Evolutionary conservation across 2,797 vertebrate species (phyloP).

Genomic region (Momotus momota): DNA sequence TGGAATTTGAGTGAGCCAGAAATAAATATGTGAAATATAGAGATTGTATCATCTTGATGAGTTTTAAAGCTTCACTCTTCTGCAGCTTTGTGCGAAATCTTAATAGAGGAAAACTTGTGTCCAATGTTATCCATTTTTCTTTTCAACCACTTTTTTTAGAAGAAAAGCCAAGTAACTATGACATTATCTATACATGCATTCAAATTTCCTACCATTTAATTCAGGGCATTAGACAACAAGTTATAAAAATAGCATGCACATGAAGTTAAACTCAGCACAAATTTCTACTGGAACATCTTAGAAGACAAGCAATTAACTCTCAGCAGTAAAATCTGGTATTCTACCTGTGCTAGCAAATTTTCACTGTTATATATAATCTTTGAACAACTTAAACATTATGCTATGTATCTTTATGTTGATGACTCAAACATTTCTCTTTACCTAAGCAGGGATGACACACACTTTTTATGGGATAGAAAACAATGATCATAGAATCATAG

Average conservation of each 20-base stretch:
- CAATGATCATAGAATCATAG: background rate
- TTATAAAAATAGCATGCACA: background rate
- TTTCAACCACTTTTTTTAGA: background rate
- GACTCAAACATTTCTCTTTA: background rate
- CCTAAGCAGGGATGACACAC: background rate
- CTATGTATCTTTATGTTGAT: background rate
- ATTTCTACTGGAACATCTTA: conserved; percentile 28
- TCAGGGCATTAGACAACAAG: background rate
- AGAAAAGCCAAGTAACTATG: background rate
- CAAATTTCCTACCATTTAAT: background rate
- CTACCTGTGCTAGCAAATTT: conserved; percentile 11
- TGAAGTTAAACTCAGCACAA: conserved; percentile 15
- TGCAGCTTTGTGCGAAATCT: background rate
- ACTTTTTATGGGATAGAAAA: background rate
- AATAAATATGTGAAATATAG: background rate
- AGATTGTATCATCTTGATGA: background rate
- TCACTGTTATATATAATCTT: background rate
- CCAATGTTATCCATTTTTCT: background rate
- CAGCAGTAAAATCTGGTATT: background rate
- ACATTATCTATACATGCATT: background rate
- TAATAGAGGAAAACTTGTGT: background rate
- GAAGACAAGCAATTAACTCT: conserved; percentile 6
- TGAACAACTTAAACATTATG: background rate
- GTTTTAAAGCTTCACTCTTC: background rate
- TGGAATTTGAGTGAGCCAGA: background rate